Evolutionary conservation across 2,797 vertebrate species (phyloP).

Genomic region (Chiroxiphia lanceolata): DNA sequence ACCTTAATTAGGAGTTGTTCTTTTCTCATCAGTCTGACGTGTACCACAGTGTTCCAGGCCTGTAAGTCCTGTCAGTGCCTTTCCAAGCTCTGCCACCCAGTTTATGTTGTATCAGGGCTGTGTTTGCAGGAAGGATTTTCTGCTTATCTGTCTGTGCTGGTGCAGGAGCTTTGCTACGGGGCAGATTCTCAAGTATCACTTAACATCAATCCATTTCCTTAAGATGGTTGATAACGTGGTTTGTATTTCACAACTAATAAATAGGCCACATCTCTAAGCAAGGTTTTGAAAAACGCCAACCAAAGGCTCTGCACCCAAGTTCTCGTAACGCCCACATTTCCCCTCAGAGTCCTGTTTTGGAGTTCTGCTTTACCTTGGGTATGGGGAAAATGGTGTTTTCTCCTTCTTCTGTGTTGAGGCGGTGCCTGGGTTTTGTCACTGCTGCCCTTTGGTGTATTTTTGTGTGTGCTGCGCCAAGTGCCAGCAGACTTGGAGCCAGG

Average conservation of each 20-base stretch:
- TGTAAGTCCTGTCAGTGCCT: not conserved
- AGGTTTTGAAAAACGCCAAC: not conserved
- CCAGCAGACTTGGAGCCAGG: not conserved
- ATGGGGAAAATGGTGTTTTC: not conserved
- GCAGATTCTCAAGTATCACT: conserved; percentile 73
- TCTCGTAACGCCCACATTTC: fast-evolving
- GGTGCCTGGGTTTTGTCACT: fast-evolving
- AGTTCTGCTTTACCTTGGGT: fast-evolving
- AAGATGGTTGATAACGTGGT: conserved; percentile 67
- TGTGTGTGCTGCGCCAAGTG: not conserved
- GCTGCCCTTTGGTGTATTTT: fast-evolving
- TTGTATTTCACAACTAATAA: conserved; percentile 72
- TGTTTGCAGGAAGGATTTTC: conserved; percentile 69
- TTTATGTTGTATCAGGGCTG: not conserved
- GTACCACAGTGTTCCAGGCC: not conserved
- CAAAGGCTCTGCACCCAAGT: fast-evolving
- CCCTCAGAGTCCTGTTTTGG: not conserved
- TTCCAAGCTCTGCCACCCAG: not conserved
- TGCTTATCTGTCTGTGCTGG: conserved; percentile 67
- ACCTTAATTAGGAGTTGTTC: not conserved
- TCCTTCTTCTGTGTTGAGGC: fast-evolving
- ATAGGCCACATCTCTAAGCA: conserved; percentile 38
- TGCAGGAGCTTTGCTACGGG: conserved; percentile 58
- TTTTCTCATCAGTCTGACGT: not conserved
- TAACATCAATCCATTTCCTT: conserved; percentile 74